phyloP scores from a whole-genome alignment of 2,113 vertebrate genomes.

The Otocyon megalotis region DNA sequence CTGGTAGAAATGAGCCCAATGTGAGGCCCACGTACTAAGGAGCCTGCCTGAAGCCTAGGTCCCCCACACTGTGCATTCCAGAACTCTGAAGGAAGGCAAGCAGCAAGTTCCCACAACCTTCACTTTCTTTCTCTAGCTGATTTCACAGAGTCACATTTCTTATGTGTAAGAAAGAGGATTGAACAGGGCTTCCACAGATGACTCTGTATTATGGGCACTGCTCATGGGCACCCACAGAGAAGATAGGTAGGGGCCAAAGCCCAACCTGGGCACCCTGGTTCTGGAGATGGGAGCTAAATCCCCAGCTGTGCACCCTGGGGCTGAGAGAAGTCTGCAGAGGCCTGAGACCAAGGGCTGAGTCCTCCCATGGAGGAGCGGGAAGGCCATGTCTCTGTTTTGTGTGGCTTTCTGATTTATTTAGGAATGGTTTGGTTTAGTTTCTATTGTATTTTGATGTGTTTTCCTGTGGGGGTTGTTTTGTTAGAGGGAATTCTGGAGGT shows the following conservation, averaged over 20 bases:
- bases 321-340: too few relatives aligned
- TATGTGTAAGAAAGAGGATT: background rate
- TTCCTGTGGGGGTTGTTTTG: slow-evolving; percentile 33
- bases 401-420: background rate
- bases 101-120: background rate
- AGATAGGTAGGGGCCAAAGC: background rate
- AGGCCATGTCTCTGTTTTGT: background rate
- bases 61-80: background rate
- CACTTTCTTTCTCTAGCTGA: background rate
- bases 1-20: background rate
- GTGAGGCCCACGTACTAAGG: background rate
- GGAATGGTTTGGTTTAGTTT: background rate
- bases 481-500: slow-evolving; percentile 90
- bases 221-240: background rate
- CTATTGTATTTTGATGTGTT: background rate
- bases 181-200: background rate
- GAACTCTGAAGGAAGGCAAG: background rate
- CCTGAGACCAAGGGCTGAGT: background rate
- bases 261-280: background rate
- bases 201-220: background rate
- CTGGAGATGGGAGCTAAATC: background rate
- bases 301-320: background rate
- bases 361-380: background rate
- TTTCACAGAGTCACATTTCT: background rate
- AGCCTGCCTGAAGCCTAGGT: background rate